Evolutionary conservation across 1,140 invertebrate genomes (phyloP), one percentile per base, ranked within the genome.

Genomic region (Berghia stephanieae): DNA sequence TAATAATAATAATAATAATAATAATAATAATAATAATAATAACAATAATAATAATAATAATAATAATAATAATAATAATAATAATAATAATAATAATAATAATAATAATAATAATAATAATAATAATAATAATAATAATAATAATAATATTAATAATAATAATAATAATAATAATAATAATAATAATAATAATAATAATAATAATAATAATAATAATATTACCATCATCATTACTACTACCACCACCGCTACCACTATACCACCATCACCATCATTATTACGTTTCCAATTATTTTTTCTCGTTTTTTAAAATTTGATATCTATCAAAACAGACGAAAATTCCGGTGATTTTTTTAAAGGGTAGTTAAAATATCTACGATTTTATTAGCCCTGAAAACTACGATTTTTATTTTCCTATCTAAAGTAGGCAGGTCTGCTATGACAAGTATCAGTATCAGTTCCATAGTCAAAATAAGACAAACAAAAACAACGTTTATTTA

Each of bases 131-230:
- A 31, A 27, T 63, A 63, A 27, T 63, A 63, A 63, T 63, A 21
- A 27, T 63, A 63, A 27, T 63, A 63, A 27, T 63, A 63, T 13
- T 63, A 63, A 63, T 27, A 63, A 27, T 63, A 63, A 27, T 63
- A 63, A 27, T 63, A 63, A 27, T 63, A 63, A 27, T 63, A 63
- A 63, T 27, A 63, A 27, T 63, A 21, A 27, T 63, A 63, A 27
- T 63, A 63, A 27, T 63, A 63, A 27, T 63, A 63, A 63, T 63
- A 63, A 27, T 63, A 63, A 27, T 63, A 63, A 27, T 63, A 63
- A 27, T 63, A 63, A 27, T 63, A 63, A 27, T 63, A 63, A 63
- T 63, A 63, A 63, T 63, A 63, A 27, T 63, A 27, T 8, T 63
- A 63, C 8, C 27, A 63, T 8, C 27, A 63, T 8, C 27, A 63